Evolutionary conservation across 1,140 invertebrate genomes (phyloP), one percentile per base, ranked within the genome.

Genomic region (Hylaeus anthracinus): DNA sequence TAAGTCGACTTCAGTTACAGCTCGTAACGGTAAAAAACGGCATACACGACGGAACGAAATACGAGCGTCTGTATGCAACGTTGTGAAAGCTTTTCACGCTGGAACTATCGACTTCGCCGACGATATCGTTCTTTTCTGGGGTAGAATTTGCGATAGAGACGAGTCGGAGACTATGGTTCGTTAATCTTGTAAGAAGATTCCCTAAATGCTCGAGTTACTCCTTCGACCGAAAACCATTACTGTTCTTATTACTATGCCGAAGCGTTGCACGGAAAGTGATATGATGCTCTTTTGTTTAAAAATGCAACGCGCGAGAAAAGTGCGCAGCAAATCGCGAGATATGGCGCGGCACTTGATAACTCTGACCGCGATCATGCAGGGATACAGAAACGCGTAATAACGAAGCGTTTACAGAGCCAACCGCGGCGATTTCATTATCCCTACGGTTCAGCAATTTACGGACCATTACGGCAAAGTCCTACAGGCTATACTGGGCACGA

Each of bases 391-490:
- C 79, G 82, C 82, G 83, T 92, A 91, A 91, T 91, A 86, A 88
- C 79, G 81, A 82, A 90, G 78, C 90, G 87, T 86, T 91, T 91
- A 90, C 81, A 89, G 73, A 83, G 82, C 72, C 69, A 82, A 84
- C 77, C 67, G 72, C 82, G 79, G 88, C 85, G 90, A 91, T 91
- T 90, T 91, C 85, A 89, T 88, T 89, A 89, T 90, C 87, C 90
- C 82, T 90, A 87, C 88, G 89, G 88, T 92, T 90, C 86, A 85
- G 88, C 90, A 92, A 93, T 92, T 93, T 93, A 91, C 89, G 85
- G 85, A 88, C 85, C 88, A 91, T 93, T 91, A 90, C 85, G 83
- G 83, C 84, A 83, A 89, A 89, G 88, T 91, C 88, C 89, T 90
- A 91, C 88, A 88, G 88, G 82, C 86, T 86, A 90, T 88, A 86